These are phyloP conservation scores for Erethizon dorsatum DNA, from an alignment of 2,797 vertebrate genomes.

Conservation along the genomic window DNA sequence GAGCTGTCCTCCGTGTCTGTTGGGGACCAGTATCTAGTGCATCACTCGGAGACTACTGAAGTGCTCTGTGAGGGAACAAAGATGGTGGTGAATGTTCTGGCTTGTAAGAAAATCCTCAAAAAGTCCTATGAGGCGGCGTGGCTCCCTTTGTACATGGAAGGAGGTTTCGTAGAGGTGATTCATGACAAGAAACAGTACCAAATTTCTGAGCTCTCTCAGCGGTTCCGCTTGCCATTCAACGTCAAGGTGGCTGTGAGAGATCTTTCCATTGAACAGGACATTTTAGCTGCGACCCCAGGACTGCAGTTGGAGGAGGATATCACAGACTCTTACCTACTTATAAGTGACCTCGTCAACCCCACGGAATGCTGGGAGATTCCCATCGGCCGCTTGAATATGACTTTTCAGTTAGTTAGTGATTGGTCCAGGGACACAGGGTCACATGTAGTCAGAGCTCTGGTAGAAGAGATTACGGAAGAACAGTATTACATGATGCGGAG, in stretches of 20 bases:
- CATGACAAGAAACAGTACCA: conserved; percentile 92
- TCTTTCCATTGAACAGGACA: conserved; percentile 91
- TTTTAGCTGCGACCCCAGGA: conserved; percentile 89
- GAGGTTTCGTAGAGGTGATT: conserved; percentile 93
- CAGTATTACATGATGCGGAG: conserved; percentile 93
- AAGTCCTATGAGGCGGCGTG: conserved; percentile 86
- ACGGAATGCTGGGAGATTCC: conserved; percentile 92
- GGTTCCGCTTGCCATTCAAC: conserved; percentile 92
- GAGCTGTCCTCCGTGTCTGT: conserved; percentile 90
- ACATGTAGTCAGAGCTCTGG: conserved; percentile 79
- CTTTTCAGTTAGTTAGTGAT: conserved; percentile 88
- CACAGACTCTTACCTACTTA: conserved; percentile 91
- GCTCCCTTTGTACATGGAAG: conserved; percentile 93
- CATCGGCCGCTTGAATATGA: conserved; percentile 89
- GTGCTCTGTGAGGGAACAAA: conserved; percentile 85
- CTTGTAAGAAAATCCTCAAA: conserved; percentile 91
- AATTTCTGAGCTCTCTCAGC: conserved; percentile 90
- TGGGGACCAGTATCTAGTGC: conserved; percentile 93
- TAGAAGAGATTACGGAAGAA: conserved; percentile 92
- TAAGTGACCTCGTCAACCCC: conserved; percentile 89
- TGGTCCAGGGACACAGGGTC: conserved; percentile 52
- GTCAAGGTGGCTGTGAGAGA: conserved; percentile 93
- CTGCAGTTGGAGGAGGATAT: conserved; percentile 93
- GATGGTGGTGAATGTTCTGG: conserved; percentile 86
- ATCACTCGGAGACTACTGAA: conserved; percentile 87